Percentiles rank a stretch among this genome's conserved stretches.
Conservation (phyloP, 2,797 vertebrate species). For the Helicolenus hilgendorfi region DNA sequence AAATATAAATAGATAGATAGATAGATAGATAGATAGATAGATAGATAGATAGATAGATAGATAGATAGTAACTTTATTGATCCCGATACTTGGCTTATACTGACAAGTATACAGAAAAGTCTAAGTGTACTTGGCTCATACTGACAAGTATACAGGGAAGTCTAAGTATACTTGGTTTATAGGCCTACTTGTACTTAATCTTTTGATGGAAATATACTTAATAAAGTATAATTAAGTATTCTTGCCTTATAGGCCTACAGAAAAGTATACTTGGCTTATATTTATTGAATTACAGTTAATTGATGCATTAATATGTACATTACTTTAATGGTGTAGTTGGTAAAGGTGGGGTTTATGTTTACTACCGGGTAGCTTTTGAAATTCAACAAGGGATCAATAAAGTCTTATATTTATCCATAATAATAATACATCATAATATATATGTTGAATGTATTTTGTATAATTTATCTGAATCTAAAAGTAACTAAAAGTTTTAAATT, state of each 20-base stretch:
- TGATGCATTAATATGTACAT: not conserved
- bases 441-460: not conserved
- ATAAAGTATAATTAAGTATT: no score
- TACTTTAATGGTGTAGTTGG: not conserved
- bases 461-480: not conserved
- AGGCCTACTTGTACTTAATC: no score
- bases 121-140: no score
- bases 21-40: no score
- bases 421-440: not conserved
- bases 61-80: no score
- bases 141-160: no score
- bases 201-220: no score
- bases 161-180: no score
- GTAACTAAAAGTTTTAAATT: not conserved
- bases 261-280: no score
- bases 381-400: not conserved
- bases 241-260: no score
- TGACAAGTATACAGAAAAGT: no score
- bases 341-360: not conserved
- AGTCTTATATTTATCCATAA: not conserved
- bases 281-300: not conserved
- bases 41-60: no score
- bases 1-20: fast-evolving
- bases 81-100: fast-evolving
- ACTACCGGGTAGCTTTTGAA: not conserved